These are phyloP conservation scores for Drosophila burlai DNA, from an alignment of 1,140 invertebrate species.

Conservation along the genomic window DNA sequence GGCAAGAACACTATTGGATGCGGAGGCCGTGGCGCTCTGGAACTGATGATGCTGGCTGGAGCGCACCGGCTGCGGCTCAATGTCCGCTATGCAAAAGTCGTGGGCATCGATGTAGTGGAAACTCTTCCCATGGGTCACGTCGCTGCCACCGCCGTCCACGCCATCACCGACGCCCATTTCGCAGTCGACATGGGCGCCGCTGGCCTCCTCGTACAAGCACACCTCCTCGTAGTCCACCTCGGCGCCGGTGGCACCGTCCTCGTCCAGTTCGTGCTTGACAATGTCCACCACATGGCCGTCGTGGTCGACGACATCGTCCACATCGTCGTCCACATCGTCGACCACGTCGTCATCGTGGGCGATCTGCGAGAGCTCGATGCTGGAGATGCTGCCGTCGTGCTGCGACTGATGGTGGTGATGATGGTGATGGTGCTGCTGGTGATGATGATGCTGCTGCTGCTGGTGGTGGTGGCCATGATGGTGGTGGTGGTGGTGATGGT, in stretches of 20 bases:
- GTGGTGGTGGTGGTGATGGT: constrained; percentile 53
- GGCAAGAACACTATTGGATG: constrained; percentile 56
- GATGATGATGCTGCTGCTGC: constrained; percentile 45
- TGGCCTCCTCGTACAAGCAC: constrained; percentile 78
- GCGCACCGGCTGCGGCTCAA: constrained; percentile 63
- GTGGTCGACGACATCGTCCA: constrained; percentile 61
- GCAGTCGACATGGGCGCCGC: constrained; percentile 66
- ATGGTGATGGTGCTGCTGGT: constrained; percentile 56
- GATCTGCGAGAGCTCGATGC: constrained; percentile 75
- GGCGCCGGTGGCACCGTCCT: constrained; percentile 68
- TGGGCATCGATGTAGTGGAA: constrained; percentile 75
- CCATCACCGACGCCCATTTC: constrained; percentile 64
- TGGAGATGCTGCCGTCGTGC: constrained; percentile 75
- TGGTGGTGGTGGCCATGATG: constrained; percentile 50
- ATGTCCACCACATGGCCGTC: constrained; percentile 71
- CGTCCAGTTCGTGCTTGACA: constrained; percentile 80
- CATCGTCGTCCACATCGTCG: constrained; percentile 66
- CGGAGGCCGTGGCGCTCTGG: constrained; percentile 18
- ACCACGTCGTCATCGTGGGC: constrained; percentile 69
- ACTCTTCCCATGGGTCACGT: constrained; percentile 64
- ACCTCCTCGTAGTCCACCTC: constrained; percentile 82
- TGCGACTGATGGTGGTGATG: constrained; percentile 62
- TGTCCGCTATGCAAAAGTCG: constrained; percentile 75
- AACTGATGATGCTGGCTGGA: constrained; percentile 50
- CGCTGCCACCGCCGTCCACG: constrained; percentile 61